Evolutionary conservation across 2,888 invertebrate species (phyloP), one percentile per base, ranked within the genome.

Genomic region (Anthophora plumipes): DNA sequence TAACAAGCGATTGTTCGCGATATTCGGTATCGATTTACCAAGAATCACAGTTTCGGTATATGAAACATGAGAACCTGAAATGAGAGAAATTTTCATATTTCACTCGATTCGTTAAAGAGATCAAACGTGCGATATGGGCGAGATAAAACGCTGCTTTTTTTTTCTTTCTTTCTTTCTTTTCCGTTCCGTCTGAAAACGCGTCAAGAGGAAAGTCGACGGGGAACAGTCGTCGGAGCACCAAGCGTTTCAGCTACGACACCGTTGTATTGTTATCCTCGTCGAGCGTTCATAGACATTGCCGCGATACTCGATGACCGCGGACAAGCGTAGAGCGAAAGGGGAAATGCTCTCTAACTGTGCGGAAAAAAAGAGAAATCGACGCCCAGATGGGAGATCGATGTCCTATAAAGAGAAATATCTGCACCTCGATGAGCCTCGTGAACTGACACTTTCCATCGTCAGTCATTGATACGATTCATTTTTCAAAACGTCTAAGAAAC

Each of bases 291-390:
- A 78, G 76, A 69, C 72, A 75, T 61, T 74, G 75, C 73, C 59
- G 68, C 67, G 83, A 80, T 77, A 77, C 80, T 80, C 80, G 85
- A 86, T 80, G 84, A 82, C 79, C 86, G 60, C 82, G 84, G 82
- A 74, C 76, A 69, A 73, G 64, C 82, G 66, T 74, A 55, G 72
- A 84, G 88, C 86, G 88, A 88, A 88, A 82, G 87, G 88, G 88
- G 86, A 88, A 88, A 88, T 88, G 88, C 80, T 88, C 88, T 85
- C 81, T 85, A 86, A 84, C 85, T 80, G 85, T 71, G 83, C 82
- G 85, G 85, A 84, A 89, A 85, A 86, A 89, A 89, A 89, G 89
- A 88, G 89, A 89, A 89, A 88, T 88, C 88, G 88, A 83, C 84
- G 82, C 74, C 82, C 80, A 83, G 87, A 87, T 80, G 85, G 73